Percentiles rank a stretch among this genome's conserved stretches.
phyloP scores from a whole-genome alignment of 2,797 vertebrate species.

The Trachops cirrhosus region DNA sequence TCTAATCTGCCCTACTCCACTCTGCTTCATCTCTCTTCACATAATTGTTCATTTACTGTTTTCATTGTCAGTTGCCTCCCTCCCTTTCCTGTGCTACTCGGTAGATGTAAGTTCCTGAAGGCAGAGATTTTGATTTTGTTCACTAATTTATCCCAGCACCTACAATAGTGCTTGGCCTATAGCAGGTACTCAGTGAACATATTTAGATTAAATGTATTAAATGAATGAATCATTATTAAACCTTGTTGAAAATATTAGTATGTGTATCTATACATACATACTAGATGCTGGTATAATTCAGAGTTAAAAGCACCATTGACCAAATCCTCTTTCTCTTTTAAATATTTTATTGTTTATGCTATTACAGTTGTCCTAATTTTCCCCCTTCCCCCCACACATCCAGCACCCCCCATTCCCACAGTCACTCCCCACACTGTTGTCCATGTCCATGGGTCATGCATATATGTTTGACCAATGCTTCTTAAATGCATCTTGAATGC shows the following conservation, averaged over 20 bases:
- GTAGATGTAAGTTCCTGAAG: background rate
- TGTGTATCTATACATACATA: background rate
- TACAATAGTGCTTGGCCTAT: background rate
- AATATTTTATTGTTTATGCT: background rate
- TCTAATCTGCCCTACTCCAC: background rate
- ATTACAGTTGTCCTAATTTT: background rate
- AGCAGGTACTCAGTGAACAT: background rate
- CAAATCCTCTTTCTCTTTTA: background rate
- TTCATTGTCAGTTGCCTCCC: background rate
- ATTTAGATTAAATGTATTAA: background rate
- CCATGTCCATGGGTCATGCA: background rate
- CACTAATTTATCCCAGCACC: background rate
- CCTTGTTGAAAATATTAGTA: background rate
- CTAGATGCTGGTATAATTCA: background rate
- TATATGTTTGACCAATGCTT: background rate
- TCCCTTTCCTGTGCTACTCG: background rate
- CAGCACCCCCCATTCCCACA: too few relatives aligned
- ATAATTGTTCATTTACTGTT: background rate
- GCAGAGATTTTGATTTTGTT: background rate
- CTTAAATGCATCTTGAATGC: background rate
- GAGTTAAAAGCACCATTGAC: background rate
- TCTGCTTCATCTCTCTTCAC: background rate
- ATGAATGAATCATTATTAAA: background rate
- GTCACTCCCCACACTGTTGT: background rate
- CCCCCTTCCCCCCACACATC: background rate